Conservation (phyloP, 1,140 invertebrate genomes). For the Arion vulgaris region DNA sequence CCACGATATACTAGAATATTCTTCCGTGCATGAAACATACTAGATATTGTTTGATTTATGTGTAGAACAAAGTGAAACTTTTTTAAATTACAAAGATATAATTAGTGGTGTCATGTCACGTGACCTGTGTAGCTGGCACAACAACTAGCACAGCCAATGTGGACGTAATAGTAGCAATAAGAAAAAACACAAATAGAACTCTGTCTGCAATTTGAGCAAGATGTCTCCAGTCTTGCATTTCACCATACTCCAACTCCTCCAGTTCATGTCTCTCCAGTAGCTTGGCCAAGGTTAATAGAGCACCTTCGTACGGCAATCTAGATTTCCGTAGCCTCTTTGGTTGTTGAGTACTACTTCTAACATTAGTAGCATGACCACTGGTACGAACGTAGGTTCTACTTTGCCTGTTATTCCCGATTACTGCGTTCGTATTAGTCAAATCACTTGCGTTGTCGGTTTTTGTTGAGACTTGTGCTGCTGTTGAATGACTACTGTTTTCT, state of each 20-base stretch:
- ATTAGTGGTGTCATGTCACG: conserved; percentile 15
- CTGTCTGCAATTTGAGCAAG: conserved; percentile 76
- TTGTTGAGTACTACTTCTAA: background rate
- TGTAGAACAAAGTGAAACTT: too few relatives aligned
- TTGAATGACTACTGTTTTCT: background rate
- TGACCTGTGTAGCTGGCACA: conserved; percentile 49
- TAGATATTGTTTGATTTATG: too few relatives aligned
- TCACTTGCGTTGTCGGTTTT: background rate
- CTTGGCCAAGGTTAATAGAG: conserved; percentile 61
- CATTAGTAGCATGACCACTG: background rate
- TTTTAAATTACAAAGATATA: too few relatives aligned
- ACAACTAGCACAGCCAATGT: conserved; percentile 74
- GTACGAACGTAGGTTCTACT: background rate
- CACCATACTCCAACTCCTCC: conserved; percentile 61
- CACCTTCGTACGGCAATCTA: conserved; percentile 58
- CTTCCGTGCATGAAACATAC: too few relatives aligned
- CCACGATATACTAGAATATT: too few relatives aligned
- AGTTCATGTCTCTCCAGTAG: conserved; percentile 65
- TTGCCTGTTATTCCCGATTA: background rate
- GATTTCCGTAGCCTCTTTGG: background rate
- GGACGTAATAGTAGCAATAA: conserved; percentile 74
- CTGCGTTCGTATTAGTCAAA: background rate
- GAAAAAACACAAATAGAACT: conserved; percentile 78
- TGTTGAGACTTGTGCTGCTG: background rate
- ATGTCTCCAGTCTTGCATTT: conserved; percentile 76